Evolutionary conservation across 1,140 invertebrate genomes (phyloP).

Genomic region (Eupeodes corollae): DNA sequence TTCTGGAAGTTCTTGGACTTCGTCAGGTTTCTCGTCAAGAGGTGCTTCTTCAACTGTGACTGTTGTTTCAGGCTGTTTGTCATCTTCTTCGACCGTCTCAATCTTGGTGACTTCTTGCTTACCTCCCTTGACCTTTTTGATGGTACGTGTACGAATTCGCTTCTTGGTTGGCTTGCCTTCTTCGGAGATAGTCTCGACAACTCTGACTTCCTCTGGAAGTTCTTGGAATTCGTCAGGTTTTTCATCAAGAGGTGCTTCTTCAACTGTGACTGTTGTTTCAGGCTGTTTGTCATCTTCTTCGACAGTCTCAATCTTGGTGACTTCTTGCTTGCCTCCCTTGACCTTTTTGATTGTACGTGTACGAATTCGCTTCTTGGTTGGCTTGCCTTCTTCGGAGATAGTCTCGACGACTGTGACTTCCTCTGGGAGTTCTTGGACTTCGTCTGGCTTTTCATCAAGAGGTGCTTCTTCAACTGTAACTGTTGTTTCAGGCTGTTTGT

Average conservation of each 20-base stretch:
- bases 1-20: conserved; percentile 10
- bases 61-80: conserved; percentile 20
- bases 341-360: conserved; percentile 30
- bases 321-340: conserved; percentile 27
- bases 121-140: conserved; percentile 19
- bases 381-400: conserved; percentile 22
- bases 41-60: conserved; percentile 16
- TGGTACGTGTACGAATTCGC: conserved; percentile 27
- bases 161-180: conserved; percentile 26
- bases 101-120: conserved; percentile 24
- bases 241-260: conserved; percentile 13
- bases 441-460: conserved; percentile 9
- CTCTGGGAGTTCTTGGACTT: conserved; percentile 13
- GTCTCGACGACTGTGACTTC: conserved; percentile 26
- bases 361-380: conserved; percentile 16
- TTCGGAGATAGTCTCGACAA: conserved; percentile 20
- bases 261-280: conserved; percentile 18
- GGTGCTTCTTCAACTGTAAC: conserved; percentile 16
- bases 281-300: conserved; percentile 24
- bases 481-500: conserved; percentile 33
- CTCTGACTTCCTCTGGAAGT: conserved; percentile 20
- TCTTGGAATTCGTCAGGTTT: conserved; percentile 11
- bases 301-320: conserved; percentile 33
- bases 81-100: conserved; percentile 22
- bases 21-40: conserved; percentile 14